Base-by-base conservation (phyloP, 2,888 invertebrate genomes). In the Trichogramma evanescens region DNA sequence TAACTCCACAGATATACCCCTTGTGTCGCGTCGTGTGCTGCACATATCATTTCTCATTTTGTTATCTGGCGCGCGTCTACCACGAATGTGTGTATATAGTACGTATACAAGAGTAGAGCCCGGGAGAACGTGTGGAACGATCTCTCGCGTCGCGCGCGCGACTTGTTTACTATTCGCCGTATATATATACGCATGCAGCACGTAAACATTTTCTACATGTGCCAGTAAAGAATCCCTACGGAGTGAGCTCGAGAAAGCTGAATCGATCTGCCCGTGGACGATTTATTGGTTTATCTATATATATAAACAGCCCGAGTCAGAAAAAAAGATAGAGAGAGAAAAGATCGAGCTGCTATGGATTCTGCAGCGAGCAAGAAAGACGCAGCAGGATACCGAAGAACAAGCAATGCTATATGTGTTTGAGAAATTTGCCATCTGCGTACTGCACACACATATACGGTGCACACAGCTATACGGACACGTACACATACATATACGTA, bases 381-480 rank as follows among this genome's bases (percentile, higher is more conserved):
- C 57, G 54, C 59, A 59, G 55, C 58, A 10, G 58, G 62, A 40
- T 59, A 43, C 26, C 44, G 52, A 43, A 9, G 5, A 50, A 58
- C 56, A 54, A 26, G 26, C 48, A 53, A 43, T 48, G 13, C 38
- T 42, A 46, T 46, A 26, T 26, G 26, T 26, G 26, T 26, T 26
- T 3, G 26, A 26, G 53, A 51, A 56, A 61, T 58, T 51, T 54
- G 57, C 61, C 61, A 61, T 57, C 57, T 61, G 49, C 41, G 9
- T 44, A 26, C 50, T 44, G 26, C 48, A 9, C 48, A 40, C 43
- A 26, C 2, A 3, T 26, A 26, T 26, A 26, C 26, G 2, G 26
- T 26, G 26, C 26, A 3, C 26, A 26, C 26, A 26, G 26, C 26
- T 26, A 26, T 26, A 26, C 26, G 26, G 3, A 26, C 26, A 26